Evolutionary conservation across 2,888 invertebrate genomes (phyloP).

Genomic region (Tinea trinotella): DNA sequence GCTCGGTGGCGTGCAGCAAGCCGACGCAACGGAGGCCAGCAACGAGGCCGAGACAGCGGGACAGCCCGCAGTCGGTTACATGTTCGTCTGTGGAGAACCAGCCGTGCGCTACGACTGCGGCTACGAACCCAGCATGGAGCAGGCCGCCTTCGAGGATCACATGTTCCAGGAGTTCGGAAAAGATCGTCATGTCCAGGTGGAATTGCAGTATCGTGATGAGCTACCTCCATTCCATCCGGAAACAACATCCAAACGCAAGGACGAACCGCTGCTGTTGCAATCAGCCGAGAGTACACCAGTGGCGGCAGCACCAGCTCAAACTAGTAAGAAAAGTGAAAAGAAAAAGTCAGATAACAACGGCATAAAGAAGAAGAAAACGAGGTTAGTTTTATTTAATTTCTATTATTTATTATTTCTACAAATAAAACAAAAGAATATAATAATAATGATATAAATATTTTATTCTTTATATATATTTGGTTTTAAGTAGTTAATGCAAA

Average conservation of each 20-base stretch:
- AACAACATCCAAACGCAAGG: conserved; percentile 52
- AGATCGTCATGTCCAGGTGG: conserved; percentile 61
- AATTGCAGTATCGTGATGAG: conserved; percentile 64
- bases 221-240: conserved; percentile 37
- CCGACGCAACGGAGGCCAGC: conserved; percentile 61
- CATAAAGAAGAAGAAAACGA: conserved; percentile 93
- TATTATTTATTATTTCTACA: not conserved
- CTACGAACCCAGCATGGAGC: conserved; percentile 72
- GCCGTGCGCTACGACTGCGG: conserved; percentile 55
- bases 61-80: conserved; percentile 62
- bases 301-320: conserved; percentile 51
- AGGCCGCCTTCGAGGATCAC: conserved; percentile 81
- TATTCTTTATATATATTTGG: no score
- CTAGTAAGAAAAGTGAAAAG: conserved; percentile 81
- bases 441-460: no score
- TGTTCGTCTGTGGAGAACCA: conserved; percentile 63
- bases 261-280: conserved; percentile 54
- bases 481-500: no score
- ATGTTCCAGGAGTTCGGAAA: conserved; percentile 83
- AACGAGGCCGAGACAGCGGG: conserved; percentile 64
- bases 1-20: conserved; percentile 32
- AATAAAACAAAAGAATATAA: not conserved
- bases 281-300: conserved; percentile 43
- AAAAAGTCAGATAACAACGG: conserved; percentile 89
- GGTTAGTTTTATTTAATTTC: conserved; percentile 61